These are phyloP conservation scores for Amiota minor DNA, from an alignment of 2,888 invertebrate genomes.

Conservation along the genomic window DNA sequence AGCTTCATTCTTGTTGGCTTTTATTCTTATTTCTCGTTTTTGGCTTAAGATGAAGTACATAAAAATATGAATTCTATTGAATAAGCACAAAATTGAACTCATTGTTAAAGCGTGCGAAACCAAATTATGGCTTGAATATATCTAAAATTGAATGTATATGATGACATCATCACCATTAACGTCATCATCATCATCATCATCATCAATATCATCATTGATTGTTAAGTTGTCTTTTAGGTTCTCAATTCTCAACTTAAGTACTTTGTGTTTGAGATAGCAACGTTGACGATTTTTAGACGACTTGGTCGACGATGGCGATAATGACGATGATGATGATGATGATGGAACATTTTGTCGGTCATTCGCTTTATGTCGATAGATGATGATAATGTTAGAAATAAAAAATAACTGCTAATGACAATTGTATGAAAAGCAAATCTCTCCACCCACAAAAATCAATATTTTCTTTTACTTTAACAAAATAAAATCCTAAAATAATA, in stretches of 20 bases:
- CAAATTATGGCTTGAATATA: slow-evolving; percentile 18
- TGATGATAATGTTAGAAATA: not conserved
- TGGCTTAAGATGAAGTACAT: not conserved
- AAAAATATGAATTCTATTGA: slow-evolving; percentile 28
- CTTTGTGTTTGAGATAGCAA: too few species aligned
- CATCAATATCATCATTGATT: too few species aligned
- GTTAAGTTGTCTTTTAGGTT: too few species aligned
- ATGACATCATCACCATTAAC: slow-evolving; percentile 17
- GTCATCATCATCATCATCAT: too few species aligned
- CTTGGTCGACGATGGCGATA: too few species aligned
- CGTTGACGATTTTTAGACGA: too few species aligned
- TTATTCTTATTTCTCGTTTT: not conserved
- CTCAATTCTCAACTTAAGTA: too few species aligned
- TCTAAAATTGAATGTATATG: slow-evolving; percentile 21
- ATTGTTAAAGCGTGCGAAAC: slow-evolving; percentile 28
- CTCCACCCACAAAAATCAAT: slow-evolving; percentile 35
- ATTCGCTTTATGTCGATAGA: slow-evolving; percentile 50
- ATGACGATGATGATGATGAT: slow-evolving; percentile 25
- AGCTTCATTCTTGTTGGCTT: not conserved
- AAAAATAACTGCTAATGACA: slow-evolving; percentile 42
- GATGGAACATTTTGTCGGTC: slow-evolving; percentile 33
- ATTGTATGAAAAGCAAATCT: not conserved
- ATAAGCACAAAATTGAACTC: slow-evolving; percentile 27
- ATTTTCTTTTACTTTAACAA: slow-evolving; percentile 10
- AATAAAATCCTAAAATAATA: slow-evolving; percentile 6